Evolutionary conservation across 2,113 vertebrate species (phyloP).

Genomic region (Psilopsiagon aurifrons): DNA sequence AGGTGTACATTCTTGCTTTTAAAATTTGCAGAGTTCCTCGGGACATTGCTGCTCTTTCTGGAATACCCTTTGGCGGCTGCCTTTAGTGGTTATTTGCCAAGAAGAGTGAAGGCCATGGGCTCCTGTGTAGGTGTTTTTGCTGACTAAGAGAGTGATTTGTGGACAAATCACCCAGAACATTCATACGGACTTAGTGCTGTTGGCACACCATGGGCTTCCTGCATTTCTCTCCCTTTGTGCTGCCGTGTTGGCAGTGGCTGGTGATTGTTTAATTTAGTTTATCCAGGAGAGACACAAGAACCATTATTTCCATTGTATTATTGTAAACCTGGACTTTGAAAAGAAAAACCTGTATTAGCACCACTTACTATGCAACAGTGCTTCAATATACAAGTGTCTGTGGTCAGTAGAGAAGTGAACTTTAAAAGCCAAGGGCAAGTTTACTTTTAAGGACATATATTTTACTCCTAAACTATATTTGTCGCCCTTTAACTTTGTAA

Average conservation of each 20-base stretch:
- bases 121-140: not conserved
- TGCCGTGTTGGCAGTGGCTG: not conserved
- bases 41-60: not conserved
- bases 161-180: not conserved
- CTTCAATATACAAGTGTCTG: not conserved
- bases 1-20: not conserved
- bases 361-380: not conserved
- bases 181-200: not conserved
- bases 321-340: not conserved
- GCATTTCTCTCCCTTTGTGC: not conserved
- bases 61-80: not conserved
- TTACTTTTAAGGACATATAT: not conserved
- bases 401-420: not conserved
- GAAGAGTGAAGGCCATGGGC: not conserved
- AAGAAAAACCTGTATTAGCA: not conserved
- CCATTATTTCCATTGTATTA: not conserved
- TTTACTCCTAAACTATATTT: not conserved
- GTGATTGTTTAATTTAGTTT: not conserved
- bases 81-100: not conserved
- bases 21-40: not conserved
- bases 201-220: accelerated
- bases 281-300: not conserved
- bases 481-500: not conserved
- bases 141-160: not conserved
- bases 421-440: not conserved